Evolutionary conservation across 2,797 vertebrate genomes (phyloP), one percentile per base, ranked within the genome.

Genomic region (Enteromius argenteus): DNA sequence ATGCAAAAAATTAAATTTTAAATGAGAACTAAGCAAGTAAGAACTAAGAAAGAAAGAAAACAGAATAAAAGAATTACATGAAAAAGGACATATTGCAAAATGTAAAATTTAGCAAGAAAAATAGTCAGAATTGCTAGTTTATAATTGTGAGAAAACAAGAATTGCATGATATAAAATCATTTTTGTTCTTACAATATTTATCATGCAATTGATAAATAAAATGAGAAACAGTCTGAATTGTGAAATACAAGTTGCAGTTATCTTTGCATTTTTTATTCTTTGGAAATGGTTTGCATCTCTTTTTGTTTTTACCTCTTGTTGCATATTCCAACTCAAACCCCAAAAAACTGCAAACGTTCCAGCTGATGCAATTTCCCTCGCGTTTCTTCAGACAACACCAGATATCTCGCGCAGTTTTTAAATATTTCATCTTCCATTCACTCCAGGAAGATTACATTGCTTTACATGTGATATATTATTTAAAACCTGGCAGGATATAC

Each of bases 401-500:
- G 60, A 81, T 39, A 37, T 58, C 37, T 42, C 11, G 10, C 17
- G 32, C 62, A 10, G 39, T 42, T 71, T 44, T 53, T 73, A 60
- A 64, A 73, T 56, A 74, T 68, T 79, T 44, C 49, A 79, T 73
- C 60, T 69, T 53, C 35, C 67, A 75, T 51, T 83, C 75, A 74
- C 76, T 80, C 30, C 27, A 68, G 84, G 73, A 39, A 82, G 68
- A 80, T 85, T 83, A 62, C 72, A 80, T 49, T 27, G 78, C 67
- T 78, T 71, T 67, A 76, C 58, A 80, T 85, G 49, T 46, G 56
- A 79, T 81, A 32, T 83, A 53, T 88, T 82, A 84, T 88, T 88
- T 78, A 83, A 62, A 83, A 67, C 62, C 46, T 39, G 75, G 30
- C 5, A 6, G 30, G 23, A 71, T 81, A 73, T 62, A 53, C 67